phyloP scores from a whole-genome alignment of 2,113 vertebrate genomes.

The Pithys albifrons region DNA sequence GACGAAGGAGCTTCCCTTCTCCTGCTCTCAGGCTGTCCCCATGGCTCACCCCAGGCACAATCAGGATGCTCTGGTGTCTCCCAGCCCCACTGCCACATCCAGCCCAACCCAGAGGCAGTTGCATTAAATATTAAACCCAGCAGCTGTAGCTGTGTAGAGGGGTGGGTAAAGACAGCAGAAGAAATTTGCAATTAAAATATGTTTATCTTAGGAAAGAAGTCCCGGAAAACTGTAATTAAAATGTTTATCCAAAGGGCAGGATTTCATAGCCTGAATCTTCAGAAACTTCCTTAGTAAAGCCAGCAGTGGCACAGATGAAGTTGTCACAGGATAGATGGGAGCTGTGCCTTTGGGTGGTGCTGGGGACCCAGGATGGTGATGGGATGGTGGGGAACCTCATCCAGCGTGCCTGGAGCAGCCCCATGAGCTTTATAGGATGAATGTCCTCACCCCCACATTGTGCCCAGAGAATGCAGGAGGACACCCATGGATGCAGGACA shows the following conservation, averaged over 20 bases:
- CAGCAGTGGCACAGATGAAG: neutral
- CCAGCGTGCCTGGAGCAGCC: neutral
- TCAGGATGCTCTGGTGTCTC: neutral
- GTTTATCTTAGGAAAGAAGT: slow-evolving; percentile 47
- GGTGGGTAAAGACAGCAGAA: slow-evolving; percentile 17
- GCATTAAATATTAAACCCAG: slow-evolving; percentile 21
- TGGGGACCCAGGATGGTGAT: accelerated
- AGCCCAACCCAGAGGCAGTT: neutral
- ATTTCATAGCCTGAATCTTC: neutral
- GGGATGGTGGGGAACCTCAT: accelerated
- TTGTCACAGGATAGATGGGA: neutral
- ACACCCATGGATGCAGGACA: neutral
- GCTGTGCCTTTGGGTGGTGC: neutral
- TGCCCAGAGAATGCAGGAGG: neutral
- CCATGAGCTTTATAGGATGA: accelerated
- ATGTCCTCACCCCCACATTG: accelerated
- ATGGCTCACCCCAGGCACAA: neutral
- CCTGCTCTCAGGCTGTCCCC: neutral
- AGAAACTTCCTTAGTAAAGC: neutral
- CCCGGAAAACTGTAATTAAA: slow-evolving; percentile 34
- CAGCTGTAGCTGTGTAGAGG: slow-evolving; percentile 41
- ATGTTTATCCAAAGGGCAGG: slow-evolving; percentile 22
- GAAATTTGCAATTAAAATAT: slow-evolving; percentile 65
- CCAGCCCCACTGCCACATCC: neutral
- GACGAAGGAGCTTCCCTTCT: neutral